Evolutionary conservation across 2,888 invertebrate species (phyloP).

Genomic region (Drosophila gaucha): DNA sequence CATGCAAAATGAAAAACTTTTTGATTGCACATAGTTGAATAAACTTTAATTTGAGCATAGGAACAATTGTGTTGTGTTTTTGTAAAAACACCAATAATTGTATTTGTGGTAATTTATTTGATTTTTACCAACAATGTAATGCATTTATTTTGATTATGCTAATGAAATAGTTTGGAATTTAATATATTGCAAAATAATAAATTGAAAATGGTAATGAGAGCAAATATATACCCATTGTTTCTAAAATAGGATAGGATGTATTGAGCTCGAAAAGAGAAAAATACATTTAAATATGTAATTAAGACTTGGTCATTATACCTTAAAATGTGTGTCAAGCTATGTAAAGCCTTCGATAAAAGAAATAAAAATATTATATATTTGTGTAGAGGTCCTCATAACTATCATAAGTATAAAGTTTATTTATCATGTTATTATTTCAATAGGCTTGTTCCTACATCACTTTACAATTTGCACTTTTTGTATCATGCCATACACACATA

Average conservation of each 20-base stretch:
- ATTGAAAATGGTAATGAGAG: constrained; percentile 9
- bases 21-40: background rate
- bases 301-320: no score
- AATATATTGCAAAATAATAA: constrained; percentile 25
- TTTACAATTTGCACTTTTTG: constrained; percentile 27
- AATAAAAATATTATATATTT: no score
- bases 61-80: background rate
- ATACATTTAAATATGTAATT: no score
- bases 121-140: constrained; percentile 9
- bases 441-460: constrained; percentile 18
- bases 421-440: constrained; percentile 27
- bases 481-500: background rate
- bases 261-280: background rate
- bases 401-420: background rate
- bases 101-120: background rate
- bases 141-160: constrained; percentile 21
- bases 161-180: constrained; percentile 29
- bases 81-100: background rate
- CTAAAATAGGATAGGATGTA: background rate
- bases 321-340: background rate
- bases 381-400: background rate
- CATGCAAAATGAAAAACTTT: constrained; percentile 4
- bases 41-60: constrained; percentile 7
- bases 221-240: constrained; percentile 1
- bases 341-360: background rate